phyloP scores from a whole-genome alignment of 2,797 vertebrate species.

The Neomorphus geoffroyi region DNA sequence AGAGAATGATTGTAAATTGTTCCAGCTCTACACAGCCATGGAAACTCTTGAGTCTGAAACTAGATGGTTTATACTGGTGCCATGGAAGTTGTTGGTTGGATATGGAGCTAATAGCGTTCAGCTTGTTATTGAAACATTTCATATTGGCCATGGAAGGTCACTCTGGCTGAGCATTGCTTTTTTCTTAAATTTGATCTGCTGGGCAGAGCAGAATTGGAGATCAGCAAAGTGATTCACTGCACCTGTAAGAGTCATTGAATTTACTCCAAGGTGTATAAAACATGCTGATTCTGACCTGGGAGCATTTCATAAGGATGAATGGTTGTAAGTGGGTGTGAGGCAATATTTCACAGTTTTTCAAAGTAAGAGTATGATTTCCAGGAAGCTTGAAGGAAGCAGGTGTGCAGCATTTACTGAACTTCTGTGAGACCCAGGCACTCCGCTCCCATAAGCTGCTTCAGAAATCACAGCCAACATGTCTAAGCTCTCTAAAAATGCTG shows the following conservation, averaged over 20 bases:
- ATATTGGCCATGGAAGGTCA: not conserved
- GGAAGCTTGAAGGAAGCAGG: not conserved
- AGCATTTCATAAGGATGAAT: not conserved
- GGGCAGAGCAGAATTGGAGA: not conserved
- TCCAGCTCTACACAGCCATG: not conserved
- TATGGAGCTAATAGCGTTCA: not conserved
- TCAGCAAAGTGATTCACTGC: not conserved
- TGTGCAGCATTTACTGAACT: not conserved
- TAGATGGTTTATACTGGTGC: not conserved
- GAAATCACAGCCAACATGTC: not conserved
- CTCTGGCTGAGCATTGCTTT: not conserved
- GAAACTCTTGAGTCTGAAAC: not conserved
- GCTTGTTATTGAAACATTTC: not conserved
- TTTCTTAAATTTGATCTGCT: not conserved
- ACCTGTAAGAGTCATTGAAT: not conserved
- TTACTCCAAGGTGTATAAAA: not conserved
- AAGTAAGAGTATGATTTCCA: not conserved
- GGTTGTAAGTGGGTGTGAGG: not conserved
- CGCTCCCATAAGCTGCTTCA: not conserved
- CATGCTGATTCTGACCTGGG: not conserved
- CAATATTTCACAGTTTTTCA: conserved; percentile 23
- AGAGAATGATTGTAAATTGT: not conserved
- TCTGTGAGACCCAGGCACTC: not conserved
- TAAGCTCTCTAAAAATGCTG: not conserved
- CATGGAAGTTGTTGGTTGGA: not conserved